These are phyloP conservation scores for Notarius lentiginosus DNA, from an alignment of 2,113 vertebrate genomes.

Conservation along the genomic window DNA sequence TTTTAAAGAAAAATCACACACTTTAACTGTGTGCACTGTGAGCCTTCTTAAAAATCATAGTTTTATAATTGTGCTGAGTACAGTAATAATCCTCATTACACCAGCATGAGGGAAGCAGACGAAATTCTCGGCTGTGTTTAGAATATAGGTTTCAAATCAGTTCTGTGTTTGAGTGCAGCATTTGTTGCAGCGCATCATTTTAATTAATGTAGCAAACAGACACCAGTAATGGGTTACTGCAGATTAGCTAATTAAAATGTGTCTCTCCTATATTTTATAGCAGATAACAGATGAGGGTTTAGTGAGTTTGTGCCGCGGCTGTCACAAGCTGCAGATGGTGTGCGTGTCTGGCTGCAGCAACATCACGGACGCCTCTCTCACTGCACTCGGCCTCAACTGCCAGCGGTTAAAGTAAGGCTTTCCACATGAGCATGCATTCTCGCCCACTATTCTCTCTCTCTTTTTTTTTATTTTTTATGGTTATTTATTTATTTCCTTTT, in stretches of 20 bases:
- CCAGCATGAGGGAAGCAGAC: background rate
- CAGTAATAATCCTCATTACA: background rate
- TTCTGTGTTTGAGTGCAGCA: background rate
- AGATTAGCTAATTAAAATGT: conserved; percentile 3
- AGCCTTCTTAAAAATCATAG: background rate
- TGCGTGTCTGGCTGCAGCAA: conserved; percentile 97
- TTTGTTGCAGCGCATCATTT: background rate
- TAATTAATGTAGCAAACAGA: background rate
- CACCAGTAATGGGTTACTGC: background rate
- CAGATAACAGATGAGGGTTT: conserved; percentile 99
- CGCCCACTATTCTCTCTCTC: background rate
- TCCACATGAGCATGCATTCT: background rate
- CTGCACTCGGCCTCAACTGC: conserved; percentile 96
- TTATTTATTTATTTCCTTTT: background rate
- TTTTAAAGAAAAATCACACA: background rate
- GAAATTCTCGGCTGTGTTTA: background rate
- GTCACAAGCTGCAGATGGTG: conserved; percentile 94
- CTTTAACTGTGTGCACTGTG: background rate
- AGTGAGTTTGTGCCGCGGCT: conserved; percentile 97
- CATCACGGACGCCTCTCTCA: conserved; percentile 97
- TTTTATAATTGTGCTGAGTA: background rate
- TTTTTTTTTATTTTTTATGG: background rate
- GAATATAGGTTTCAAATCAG: background rate
- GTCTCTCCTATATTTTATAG: conserved; percentile 64
- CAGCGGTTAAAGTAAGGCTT: conserved; percentile 83